A percentile compares a stretch with the other conserved stretches of the same genome.
Conservation (phyloP, 2,113 vertebrate genomes). For the Oreochromis niloticus region DNA sequence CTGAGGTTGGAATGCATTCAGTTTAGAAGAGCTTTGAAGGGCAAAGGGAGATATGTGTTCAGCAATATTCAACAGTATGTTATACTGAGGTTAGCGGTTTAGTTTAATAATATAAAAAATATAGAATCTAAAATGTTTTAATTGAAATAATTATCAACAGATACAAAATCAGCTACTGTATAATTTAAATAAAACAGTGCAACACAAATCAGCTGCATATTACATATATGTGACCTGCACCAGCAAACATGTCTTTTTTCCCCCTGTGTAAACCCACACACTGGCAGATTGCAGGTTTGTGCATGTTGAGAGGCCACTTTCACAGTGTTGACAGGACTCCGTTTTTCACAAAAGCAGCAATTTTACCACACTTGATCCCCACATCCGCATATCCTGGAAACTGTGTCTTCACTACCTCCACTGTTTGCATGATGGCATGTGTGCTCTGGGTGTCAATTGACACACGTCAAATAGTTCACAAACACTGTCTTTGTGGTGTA, state of each 20-base stretch:
- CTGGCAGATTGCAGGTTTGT: neutral
- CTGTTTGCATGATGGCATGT: neutral
- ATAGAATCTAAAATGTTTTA: neutral
- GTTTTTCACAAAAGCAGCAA: neutral
- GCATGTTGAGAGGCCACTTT: neutral
- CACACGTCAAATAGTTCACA: neutral
- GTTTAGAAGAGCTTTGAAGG: neutral
- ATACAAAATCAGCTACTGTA: neutral
- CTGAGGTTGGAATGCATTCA: neutral
- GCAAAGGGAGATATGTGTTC: neutral
- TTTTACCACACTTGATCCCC: neutral
- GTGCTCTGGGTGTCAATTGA: neutral
- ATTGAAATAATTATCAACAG: neutral
- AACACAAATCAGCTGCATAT: neutral
- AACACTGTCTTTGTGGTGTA: neutral
- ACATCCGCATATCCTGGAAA: neutral
- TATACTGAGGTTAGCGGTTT: neutral
- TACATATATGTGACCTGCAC: neutral
- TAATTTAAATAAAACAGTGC: neutral
- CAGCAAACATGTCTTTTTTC: rapidly evolving
- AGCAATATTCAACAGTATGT: neutral
- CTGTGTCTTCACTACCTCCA: neutral
- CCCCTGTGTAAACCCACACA: neutral
- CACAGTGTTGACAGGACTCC: neutral
- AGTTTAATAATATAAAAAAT: neutral